These are phyloP conservation scores for Callimorpha dominula DNA, from an alignment of 2,888 invertebrate genomes.

Conservation along the genomic window DNA sequence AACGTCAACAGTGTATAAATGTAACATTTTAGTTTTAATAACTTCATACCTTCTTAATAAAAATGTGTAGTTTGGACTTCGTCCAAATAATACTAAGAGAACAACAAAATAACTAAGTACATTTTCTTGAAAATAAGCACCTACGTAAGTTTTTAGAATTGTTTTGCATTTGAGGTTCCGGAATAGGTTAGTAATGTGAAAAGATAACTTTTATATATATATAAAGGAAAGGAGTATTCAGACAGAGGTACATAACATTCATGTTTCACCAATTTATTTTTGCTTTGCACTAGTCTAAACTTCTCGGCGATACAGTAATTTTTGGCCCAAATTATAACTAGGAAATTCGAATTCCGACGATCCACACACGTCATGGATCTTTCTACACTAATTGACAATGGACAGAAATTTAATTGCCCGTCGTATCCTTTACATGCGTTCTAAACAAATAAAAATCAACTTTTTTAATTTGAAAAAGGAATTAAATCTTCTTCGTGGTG, in stretches of 20 bases:
- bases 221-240: too few relatives aligned
- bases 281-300: not conserved
- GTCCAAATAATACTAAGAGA: constrained; percentile 40
- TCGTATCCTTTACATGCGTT: not conserved
- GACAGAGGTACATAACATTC: too few relatives aligned
- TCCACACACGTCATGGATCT: not conserved
- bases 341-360: not conserved
- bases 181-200: not conserved
- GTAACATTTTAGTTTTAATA: constrained; percentile 4
- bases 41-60: constrained; percentile 3
- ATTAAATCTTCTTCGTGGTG: not conserved
- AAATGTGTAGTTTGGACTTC: constrained; percentile 37
- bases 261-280: not conserved
- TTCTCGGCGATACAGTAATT: not conserved
- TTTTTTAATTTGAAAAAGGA: not conserved
- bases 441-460: not conserved
- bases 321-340: not conserved
- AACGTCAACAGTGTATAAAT: constrained; percentile 17
- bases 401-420: not conserved
- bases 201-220: too few relatives aligned
- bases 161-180: not conserved
- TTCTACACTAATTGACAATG: not conserved
- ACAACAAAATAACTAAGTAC: constrained; percentile 22
- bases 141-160: constrained; percentile 4
- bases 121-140: constrained; percentile 29